Conservation (phyloP, 30 jellyfish, hydroid and myxozoan species). For the Nemopilema nomurai region DNA sequence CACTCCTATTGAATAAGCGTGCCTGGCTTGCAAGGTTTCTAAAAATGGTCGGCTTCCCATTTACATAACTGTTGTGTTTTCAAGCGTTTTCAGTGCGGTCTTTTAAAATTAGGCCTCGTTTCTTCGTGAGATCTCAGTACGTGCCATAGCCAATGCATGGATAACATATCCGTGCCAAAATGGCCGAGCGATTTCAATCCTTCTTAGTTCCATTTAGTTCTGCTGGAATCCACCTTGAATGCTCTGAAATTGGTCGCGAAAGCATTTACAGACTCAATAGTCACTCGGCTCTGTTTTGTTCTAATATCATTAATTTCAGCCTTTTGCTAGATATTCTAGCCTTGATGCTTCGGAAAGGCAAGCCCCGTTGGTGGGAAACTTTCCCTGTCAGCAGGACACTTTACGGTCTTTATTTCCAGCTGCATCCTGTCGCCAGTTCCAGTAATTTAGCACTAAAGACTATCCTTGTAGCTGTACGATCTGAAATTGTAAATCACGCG, state of each 20-base stretch:
- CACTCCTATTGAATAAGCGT: too few relatives aligned
- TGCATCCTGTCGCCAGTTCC: background rate
- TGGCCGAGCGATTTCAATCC: background rate
- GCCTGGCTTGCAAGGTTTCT: too few relatives aligned
- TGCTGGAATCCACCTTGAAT: background rate
- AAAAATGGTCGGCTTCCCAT: too few relatives aligned
- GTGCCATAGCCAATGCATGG: background rate
- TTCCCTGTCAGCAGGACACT: too few relatives aligned
- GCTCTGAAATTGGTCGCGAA: background rate
- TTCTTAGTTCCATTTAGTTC: background rate
- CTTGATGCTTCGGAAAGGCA: background rate
- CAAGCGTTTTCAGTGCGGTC: background rate
- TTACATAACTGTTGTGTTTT: too few relatives aligned
- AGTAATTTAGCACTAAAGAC: background rate
- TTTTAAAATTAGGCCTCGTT: too few relatives aligned
- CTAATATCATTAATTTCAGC: background rate
- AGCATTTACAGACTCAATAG: background rate
- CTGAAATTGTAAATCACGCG: too few relatives aligned
- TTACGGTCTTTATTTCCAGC: too few relatives aligned
- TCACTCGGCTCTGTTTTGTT: too few relatives aligned
- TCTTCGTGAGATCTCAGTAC: background rate
- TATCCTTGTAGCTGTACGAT: background rate
- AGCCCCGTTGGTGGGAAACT: too few relatives aligned
- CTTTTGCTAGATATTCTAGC: background rate
- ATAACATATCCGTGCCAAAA: background rate